Percentiles rank a stretch among this genome's conserved stretches.
phyloP scores from a whole-genome alignment of 92 coral and sea anemone species.

The Phenganax stokvisi region DNA sequence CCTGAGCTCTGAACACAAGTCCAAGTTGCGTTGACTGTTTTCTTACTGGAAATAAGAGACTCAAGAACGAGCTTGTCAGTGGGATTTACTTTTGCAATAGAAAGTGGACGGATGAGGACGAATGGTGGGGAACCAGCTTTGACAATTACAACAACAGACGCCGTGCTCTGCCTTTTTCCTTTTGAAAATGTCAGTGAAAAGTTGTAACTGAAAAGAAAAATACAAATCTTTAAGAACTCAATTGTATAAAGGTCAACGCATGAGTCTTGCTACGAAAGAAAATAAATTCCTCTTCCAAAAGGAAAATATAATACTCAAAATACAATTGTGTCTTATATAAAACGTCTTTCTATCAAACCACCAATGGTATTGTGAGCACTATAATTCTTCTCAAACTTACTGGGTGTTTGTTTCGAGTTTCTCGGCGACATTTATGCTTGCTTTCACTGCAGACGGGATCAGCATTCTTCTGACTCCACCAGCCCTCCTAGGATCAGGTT shows the following conservation, averaged over 20 bases:
- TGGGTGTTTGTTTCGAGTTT: slow-evolving; percentile 31
- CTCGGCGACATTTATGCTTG: slow-evolving; percentile 34
- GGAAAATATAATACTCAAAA: too few species aligned
- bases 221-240: too few species aligned
- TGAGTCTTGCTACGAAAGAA: too few species aligned
- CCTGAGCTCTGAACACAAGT: slow-evolving; percentile 43
- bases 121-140: slow-evolving; percentile 60
- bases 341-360: too few species aligned
- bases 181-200: slow-evolving; percentile 56
- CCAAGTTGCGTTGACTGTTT: slow-evolving; percentile 48
- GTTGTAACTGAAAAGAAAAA: slow-evolving; percentile 43
- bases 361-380: too few species aligned
- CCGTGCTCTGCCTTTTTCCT: slow-evolving; percentile 45
- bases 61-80: slow-evolving; percentile 29
- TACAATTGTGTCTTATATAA: too few species aligned
- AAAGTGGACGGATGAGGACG: slow-evolving; percentile 34
- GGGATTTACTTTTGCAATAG: slow-evolving; percentile 50
- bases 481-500: slow-evolving; percentile 43
- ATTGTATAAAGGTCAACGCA: too few species aligned
- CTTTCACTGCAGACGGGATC: slow-evolving; percentile 31
- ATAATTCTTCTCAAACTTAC: slow-evolving; percentile 19
- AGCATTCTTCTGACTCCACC: slow-evolving; percentile 40
- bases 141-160: slow-evolving; percentile 34
- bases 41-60: slow-evolving; percentile 34
- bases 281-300: too few species aligned